phyloP scores from a whole-genome alignment of 2,113 vertebrate species.

The Hippocampus guttulatus region DNA sequence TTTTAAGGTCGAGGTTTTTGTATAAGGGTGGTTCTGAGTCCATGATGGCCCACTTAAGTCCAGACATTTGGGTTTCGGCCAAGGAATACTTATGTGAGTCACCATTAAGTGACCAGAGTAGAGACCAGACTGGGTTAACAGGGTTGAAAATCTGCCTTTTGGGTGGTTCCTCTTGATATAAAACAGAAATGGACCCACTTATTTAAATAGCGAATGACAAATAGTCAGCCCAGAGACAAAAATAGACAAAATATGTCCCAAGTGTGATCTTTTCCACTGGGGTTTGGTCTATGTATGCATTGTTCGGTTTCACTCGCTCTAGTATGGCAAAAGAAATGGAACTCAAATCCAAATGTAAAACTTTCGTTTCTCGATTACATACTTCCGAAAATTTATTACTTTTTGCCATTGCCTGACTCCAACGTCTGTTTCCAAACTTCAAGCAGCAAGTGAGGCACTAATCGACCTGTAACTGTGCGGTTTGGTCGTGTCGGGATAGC shows the following conservation, averaged over 20 bases:
- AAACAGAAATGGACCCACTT: constrained; percentile 24
- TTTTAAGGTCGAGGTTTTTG: constrained; percentile 16
- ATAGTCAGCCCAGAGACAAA: background rate
- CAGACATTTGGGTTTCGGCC: constrained; percentile 23
- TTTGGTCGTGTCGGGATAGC: background rate
- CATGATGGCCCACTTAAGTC: constrained; percentile 22
- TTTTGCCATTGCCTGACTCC: constrained; percentile 29
- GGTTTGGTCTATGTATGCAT: constrained; percentile 1
- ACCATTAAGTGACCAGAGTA: constrained; percentile 1
- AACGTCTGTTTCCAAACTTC: constrained; percentile 12
- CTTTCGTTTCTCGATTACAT: constrained; percentile 14
- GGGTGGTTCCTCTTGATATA: constrained; percentile 1
- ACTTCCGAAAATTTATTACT: constrained; percentile 22
- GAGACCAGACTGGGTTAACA: constrained; percentile 11
- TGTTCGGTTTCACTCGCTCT: constrained; percentile 13
- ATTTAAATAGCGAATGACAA: constrained; percentile 1
- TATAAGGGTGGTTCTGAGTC: constrained; percentile 10
- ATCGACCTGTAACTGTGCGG: background rate
- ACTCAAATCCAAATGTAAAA: constrained; percentile 24
- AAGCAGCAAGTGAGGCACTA: constrained; percentile 33
- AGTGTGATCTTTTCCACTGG: background rate
- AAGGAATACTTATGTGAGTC: constrained; percentile 14
- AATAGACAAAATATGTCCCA: constrained; percentile 16
- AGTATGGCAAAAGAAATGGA: constrained; percentile 16
- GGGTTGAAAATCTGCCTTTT: background rate